Percentiles rank a stretch among this genome's conserved stretches.
Evolutionary conservation across 2,888 invertebrate genomes (phyloP).

Genomic region (Acrobasis consociella): DNA sequence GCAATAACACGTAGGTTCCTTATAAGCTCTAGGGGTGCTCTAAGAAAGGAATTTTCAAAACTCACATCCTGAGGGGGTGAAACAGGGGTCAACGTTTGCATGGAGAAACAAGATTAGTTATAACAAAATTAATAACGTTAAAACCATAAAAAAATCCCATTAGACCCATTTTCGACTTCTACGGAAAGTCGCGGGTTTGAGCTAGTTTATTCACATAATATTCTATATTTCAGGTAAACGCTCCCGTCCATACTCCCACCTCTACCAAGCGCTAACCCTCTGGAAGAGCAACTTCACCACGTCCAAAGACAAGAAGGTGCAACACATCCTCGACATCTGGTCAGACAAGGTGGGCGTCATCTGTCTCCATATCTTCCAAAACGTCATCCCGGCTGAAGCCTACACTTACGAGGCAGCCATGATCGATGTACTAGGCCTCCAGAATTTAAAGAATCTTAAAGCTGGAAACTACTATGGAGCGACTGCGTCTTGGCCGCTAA

Average conservation of each 20-base stretch:
- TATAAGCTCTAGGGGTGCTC: no score
- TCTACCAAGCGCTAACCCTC: constrained; percentile 91
- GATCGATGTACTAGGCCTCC: constrained; percentile 92
- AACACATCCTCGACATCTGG: constrained; percentile 95
- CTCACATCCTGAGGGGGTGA: no score
- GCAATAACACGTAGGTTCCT: no score
- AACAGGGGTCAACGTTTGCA: no score
- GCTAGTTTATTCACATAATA: no score
- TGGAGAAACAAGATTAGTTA: no score
- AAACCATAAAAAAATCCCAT: no score
- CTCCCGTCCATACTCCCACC: constrained; percentile 93
- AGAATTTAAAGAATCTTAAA: constrained; percentile 90
- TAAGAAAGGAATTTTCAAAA: no score
- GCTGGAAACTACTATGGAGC: constrained; percentile 92
- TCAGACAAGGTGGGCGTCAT: constrained; percentile 91
- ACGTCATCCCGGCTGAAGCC: constrained; percentile 95
- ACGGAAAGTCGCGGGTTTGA: no score
- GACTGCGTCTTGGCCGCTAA: constrained; percentile 87
- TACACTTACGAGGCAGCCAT: constrained; percentile 97
- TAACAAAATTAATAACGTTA: no score
- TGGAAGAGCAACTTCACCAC: constrained; percentile 80
- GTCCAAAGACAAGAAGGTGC: constrained; percentile 84
- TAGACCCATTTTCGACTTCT: no score
- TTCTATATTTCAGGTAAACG: constrained; percentile 82
- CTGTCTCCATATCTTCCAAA: constrained; percentile 95